Evolutionary conservation across 2,113 vertebrate genomes (phyloP).

Genomic region (Perca fluviatilis): DNA sequence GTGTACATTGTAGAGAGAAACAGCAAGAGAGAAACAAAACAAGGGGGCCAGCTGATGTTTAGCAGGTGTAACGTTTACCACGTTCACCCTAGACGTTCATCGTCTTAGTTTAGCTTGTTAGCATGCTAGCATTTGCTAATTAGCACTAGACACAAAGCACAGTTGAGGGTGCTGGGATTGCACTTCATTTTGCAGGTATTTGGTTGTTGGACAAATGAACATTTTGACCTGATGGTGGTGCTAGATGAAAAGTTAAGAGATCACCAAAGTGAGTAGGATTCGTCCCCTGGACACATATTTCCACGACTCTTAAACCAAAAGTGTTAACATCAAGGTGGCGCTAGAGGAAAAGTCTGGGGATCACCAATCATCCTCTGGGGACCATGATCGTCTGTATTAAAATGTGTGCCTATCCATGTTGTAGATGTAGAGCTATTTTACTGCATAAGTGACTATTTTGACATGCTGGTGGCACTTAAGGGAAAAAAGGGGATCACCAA

Average conservation of each 20-base stretch:
- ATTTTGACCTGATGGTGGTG: neutral
- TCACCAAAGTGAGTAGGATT: neutral
- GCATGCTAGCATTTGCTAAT: neutral
- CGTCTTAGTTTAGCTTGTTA: neutral
- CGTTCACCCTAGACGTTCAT: neutral
- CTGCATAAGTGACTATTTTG: neutral
- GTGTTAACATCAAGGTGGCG: neutral
- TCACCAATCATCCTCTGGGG: neutral
- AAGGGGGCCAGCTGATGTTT: neutral
- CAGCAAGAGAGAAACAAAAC: neutral
- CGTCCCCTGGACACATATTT: neutral
- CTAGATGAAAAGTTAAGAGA: neutral
- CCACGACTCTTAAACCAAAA: neutral
- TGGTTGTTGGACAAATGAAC: neutral
- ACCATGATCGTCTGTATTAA: neutral
- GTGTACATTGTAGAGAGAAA: neutral
- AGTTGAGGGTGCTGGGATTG: neutral
- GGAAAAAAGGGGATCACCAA: neutral
- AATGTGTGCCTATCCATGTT: neutral
- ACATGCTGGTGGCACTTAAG: neutral
- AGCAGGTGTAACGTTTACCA: neutral
- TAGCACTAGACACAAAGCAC: neutral
- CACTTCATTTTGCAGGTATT: neutral
- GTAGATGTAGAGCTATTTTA: neutral
- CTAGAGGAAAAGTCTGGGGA: neutral